Conservation (phyloP, 2,113 vertebrate species). For the Neogobius melanostomus region DNA sequence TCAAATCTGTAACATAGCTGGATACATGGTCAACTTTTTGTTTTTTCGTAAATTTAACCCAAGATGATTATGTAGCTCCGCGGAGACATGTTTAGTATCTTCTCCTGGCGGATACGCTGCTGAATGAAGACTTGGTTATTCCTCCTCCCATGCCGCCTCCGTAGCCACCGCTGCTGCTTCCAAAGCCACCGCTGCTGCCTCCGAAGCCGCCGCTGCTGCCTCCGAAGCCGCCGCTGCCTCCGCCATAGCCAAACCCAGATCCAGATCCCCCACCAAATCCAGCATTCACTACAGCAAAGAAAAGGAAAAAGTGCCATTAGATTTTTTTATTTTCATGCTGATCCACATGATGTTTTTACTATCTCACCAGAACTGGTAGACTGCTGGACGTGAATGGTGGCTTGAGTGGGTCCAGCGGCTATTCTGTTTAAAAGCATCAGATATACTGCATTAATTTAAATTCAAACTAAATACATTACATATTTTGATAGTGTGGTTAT, state of each 20-base stretch:
- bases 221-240: background rate
- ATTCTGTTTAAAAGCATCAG: constrained; percentile 54
- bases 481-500: background rate
- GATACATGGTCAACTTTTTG: background rate
- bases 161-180: constrained; percentile 21
- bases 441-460: constrained; percentile 7
- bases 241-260: too few species aligned
- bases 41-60: constrained; percentile 12
- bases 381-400: constrained; percentile 77
- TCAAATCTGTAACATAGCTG: background rate
- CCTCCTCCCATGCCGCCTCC: constrained; percentile 12
- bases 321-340: background rate
- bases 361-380: constrained; percentile 51
- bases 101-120: background rate
- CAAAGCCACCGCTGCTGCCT: background rate
- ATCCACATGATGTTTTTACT: background rate
- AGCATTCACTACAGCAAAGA: background rate
- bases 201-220: background rate
- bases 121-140: constrained; percentile 50
- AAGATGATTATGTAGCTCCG: constrained; percentile 50
- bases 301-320: background rate
- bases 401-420: constrained; percentile 31
- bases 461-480: constrained; percentile 3
- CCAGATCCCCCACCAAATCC: background rate
- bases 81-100: constrained; percentile 9